Conservation (phyloP, 2,113 vertebrate genomes). For the Zapornia atra region DNA sequence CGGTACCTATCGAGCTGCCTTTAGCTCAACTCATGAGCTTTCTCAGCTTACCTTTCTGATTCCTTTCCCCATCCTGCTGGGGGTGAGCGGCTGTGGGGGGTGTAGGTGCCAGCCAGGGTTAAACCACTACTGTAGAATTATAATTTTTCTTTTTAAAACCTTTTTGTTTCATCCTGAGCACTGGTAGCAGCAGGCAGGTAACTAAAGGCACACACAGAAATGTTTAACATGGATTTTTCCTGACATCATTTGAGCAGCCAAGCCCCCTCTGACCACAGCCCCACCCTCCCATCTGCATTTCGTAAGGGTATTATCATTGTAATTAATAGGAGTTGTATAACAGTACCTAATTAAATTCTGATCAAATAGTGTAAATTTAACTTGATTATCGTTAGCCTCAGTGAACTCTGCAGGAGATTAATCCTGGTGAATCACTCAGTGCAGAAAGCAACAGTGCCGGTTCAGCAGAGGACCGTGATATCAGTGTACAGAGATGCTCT, state of each 20-base stretch:
- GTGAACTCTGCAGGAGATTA: conserved; percentile 61
- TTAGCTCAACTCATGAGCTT: no score
- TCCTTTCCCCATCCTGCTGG: no score
- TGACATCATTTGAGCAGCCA: background rate
- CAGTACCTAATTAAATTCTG: conserved; percentile 69
- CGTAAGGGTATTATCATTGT: conserved; percentile 45
- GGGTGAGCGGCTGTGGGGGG: no score
- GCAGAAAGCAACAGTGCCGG: background rate
- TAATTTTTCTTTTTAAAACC: background rate
- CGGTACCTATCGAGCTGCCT: no score
- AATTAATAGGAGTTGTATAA: conserved; percentile 72
- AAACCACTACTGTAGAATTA: background rate
- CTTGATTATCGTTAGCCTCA: conserved; percentile 59
- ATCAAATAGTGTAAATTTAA: conserved; percentile 72
- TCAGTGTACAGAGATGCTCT: background rate
- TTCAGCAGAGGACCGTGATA: background rate
- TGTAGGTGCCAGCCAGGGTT: no score
- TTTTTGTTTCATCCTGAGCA: background rate
- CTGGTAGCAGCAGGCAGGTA: background rate
- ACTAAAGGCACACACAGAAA: background rate
- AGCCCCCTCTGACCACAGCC: background rate
- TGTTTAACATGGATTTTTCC: background rate
- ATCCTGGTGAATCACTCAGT: conserved; percentile 57
- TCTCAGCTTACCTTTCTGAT: no score
- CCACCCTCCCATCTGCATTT: conserved; percentile 50